Evolutionary conservation across 92 coral and sea anemone species (phyloP), one percentile per base, ranked within the genome.

Genomic region (Virgularia gustaviana): DNA sequence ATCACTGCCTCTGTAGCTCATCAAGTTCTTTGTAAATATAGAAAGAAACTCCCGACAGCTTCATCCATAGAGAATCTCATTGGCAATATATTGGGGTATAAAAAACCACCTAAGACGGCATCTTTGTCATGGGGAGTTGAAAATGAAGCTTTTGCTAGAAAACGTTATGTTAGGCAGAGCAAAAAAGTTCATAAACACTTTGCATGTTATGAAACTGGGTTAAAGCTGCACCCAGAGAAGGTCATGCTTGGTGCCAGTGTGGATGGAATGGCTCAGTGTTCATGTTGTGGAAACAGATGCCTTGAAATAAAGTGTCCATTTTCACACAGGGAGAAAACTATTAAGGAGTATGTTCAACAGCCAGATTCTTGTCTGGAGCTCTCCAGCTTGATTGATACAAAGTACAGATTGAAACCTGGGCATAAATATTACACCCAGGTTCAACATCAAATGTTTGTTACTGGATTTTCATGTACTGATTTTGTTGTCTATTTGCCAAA

Each of bases 1-100:
- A 74, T 61, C 31, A 74, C 72, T 74, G 72, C 72, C 42, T 61
- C 79, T 36, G 36, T 36, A 27, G 79, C 70, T 27, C 79, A 73
- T 73, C 38, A 73, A 56, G 79, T 71, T 18, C 59, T 73, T 73
- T 47, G 59, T 0, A 73, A 57, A 49, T 57, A 57, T 75, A 41
- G 31, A 61, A 61, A 75, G 35, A 57, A 47, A 30, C 39, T 4
- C 44, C 3, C n/a, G n/a, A n/a, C 73, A 42, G 52, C 78, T 73
- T 51, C 57, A 51, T 51, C 57, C 10, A 51, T 51, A 1, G 78
- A 73, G 29, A 57, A 73, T 38, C 62, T 56, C 16, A 30, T 31
- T 73, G 78, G 52, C 18, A 62, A 45, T 7, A 41, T 62, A 36
- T 57, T 37, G 22, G 72, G 72, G 44, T 60, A 75, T 36, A 29